Conservation (phyloP, 23 tunicate genomes). For the Corella eumyota region DNA sequence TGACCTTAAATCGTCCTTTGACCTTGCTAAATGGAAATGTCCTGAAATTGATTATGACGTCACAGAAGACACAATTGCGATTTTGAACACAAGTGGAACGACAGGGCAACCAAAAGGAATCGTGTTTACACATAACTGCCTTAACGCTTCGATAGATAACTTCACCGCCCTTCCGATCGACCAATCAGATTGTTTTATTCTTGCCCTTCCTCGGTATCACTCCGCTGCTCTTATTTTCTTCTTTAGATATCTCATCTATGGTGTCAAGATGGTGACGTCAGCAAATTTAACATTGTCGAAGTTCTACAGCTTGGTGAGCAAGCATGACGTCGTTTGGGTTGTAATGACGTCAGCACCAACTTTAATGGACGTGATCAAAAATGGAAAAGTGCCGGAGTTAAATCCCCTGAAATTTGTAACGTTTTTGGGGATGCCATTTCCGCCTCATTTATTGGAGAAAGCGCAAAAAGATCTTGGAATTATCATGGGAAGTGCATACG, state of each 20-base stretch:
- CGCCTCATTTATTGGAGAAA: background rate
- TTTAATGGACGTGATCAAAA: background rate
- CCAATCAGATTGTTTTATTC: background rate
- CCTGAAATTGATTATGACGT: slow-evolving; percentile 2
- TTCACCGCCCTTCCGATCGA: background rate
- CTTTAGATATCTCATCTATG: background rate
- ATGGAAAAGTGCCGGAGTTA: background rate
- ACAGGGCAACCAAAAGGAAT: slow-evolving; percentile 2
- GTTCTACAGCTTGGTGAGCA: background rate
- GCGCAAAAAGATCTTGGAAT: background rate
- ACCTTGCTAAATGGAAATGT: no score
- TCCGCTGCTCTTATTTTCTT: background rate
- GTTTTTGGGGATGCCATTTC: background rate
- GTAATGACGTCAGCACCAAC: background rate
- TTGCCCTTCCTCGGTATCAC: background rate
- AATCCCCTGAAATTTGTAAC: background rate
- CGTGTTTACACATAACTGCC: background rate
- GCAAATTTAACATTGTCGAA: background rate
- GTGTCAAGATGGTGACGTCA: background rate
- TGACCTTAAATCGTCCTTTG: no score
- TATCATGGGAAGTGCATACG: background rate
- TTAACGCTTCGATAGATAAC: background rate
- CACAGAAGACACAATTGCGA: background rate
- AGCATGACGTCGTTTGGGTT: background rate
- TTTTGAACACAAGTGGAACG: background rate